Conservation (phyloP, 2,113 vertebrate genomes). For the Nothocercus julius region DNA sequence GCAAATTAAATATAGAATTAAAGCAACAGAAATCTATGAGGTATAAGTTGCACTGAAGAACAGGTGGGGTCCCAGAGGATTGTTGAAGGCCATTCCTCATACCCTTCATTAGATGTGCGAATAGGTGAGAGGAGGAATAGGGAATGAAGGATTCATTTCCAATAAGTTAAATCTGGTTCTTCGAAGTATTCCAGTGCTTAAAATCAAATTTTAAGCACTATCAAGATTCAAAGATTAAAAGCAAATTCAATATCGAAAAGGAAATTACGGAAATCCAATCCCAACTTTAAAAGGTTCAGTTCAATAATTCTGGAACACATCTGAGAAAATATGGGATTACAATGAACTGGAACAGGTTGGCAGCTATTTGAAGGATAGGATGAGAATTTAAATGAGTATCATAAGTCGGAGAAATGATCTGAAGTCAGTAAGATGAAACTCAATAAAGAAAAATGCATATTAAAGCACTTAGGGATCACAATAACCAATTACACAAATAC, state of each 20-base stretch:
- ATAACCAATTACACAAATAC: not conserved
- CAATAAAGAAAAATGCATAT: not conserved
- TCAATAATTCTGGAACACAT: not conserved
- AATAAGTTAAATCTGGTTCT: not conserved
- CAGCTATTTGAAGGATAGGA: not conserved
- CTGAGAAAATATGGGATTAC: not conserved
- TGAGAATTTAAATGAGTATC: not conserved
- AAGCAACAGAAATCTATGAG: not conserved
- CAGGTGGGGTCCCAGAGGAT: not conserved
- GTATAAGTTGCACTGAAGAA: not conserved
- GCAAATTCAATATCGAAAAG: not conserved
- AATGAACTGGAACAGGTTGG: not conserved
- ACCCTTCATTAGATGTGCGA: not conserved
- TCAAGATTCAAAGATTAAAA: not conserved
- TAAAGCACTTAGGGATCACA: not conserved
- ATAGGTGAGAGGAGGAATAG: too few relatives aligned
- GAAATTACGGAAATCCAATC: not conserved
- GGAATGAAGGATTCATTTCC: too few relatives aligned
- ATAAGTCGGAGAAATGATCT: not conserved
- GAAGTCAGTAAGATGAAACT: not conserved
- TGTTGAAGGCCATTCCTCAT: not conserved
- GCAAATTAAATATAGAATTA: not conserved
- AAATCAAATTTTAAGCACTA: not conserved
- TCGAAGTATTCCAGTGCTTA: not conserved
- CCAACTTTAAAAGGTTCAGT: not conserved